Base-by-base conservation (phyloP, 2,888 invertebrate genomes). In the Epinotia bilunana region DNA sequence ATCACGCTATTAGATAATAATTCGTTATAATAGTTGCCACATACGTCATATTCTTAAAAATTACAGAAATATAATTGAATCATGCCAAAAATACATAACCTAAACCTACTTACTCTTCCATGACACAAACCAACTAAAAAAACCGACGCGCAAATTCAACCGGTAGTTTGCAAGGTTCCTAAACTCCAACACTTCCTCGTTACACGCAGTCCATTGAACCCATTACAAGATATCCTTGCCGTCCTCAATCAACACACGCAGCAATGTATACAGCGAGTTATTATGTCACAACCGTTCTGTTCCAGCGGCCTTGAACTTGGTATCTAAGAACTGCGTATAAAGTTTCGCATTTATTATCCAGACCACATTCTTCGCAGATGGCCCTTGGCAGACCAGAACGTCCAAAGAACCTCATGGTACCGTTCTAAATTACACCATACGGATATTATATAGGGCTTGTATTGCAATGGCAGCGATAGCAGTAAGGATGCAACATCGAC, bases 241-340 rank as follows among this genome's bases (percentile, higher is more conserved):
- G 58, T 11, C 6, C 16, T 11, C 16, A 1, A 23, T 2, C 16
- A 18, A 62, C 58, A 33, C n/a, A 71, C 63, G 46, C 57, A 58
- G 76, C 70, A 46, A 71, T 73, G 76, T 65, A 72, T 20, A 33
- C 61, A 9, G 3, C 39, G 20, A n/a, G 20, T 18, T 57, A 55
- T 75, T 75, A 72, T 57, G 75, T 72, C 72, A 75, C 67, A 58
- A 58, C 23, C 43, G 23, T 18, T 61, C 62, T 9, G 53, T 76
- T 49, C 63, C 71, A 62, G 65, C 78, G 80, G 71, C 87, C 87
- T 84, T 86, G 86, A 87, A 86, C 87, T 86, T 84, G 76, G 79
- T 80, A 80, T 80, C 77, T 80, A 79, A 78, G 79, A 79, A 78
- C 78, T 78, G 75, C 80, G 81, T 82, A 83, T 84, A 80, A 81